Evolutionary conservation across 1,140 invertebrate species (phyloP), one percentile per base, ranked within the genome.

Genomic region (Macrosteles quadrilineatus): DNA sequence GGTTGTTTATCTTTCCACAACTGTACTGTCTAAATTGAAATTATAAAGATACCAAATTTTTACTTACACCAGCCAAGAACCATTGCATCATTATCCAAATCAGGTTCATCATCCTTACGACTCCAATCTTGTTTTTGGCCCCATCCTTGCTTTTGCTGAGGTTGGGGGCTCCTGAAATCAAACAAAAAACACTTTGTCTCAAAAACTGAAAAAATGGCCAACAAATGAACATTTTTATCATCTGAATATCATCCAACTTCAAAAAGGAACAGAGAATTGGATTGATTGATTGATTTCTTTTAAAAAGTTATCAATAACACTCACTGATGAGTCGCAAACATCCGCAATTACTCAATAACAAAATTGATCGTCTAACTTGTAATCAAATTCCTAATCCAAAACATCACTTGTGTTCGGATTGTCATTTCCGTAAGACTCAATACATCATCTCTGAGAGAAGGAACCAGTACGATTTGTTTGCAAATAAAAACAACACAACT

Each of bases 51-150:
- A 36, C 4, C 32, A 36, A 36, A 36, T 36, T 36, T 36, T 36
- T 36, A 91, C 93, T 91, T 89, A 96, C 93, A 93, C 94, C 93
- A 96, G 77, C 94, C 95, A 12, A 97, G 82, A 27, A 89, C 84
- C 67, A 94, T 85, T 77, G 85, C 85, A 64, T 87, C 86, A 57
- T 86, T 83, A 75, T 90, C 86, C 70, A 91, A 83, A 66, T 87
- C 88, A 4, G 91, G 89, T 77, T 96, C 94, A 74, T 95, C 89
- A 81, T 93, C 90, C 47, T 70, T 68, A 0, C 32, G 50, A 76
- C 73, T 78, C 75, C 36, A 76, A 66, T 4, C 73, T 68, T 63
- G 73, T 66, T 23, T 72, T 72, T 63, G 77, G 74, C 27, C 71
- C 73, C 1, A 74, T 73, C 12, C 71, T 69, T 12, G 80, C 77